phyloP scores from a whole-genome alignment of 2,888 invertebrate species.

The Dugesia japonica region DNA sequence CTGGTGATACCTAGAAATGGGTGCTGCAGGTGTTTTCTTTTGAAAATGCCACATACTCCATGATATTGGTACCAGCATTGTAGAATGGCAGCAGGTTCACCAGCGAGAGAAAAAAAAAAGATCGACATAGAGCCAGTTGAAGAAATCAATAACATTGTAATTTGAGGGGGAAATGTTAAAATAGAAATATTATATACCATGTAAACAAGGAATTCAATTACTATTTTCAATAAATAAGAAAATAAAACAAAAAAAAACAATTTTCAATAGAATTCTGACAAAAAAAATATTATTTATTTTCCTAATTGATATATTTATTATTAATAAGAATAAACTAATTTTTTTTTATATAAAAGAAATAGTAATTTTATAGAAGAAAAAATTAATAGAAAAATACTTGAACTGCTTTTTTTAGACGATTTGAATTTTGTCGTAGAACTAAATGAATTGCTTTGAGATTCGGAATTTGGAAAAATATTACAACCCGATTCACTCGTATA shows the following conservation, averaged over 20 bases:
- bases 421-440: neutral
- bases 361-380: no score
- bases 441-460: constrained; percentile 6
- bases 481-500: neutral
- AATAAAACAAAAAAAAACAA: neutral
- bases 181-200: no score
- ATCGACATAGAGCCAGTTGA: constrained; percentile 6
- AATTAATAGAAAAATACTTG: neutral
- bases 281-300: neutral
- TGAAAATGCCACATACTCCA: constrained; percentile 20
- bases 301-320: neutral
- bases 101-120: neutral
- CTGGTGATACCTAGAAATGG: neutral
- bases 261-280: neutral
- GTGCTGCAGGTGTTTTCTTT: constrained; percentile 20
- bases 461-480: constrained; percentile 4
- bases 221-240: no score
- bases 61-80: constrained; percentile 16
- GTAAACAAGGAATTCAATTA: no score
- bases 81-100: constrained; percentile 16
- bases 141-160: neutral
- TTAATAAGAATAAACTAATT: neutral
- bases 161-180: neutral
- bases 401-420: constrained; percentile 12
- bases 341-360: no score